Evolutionary conservation across 64 coral and sea anemone species (phyloP).

Genomic region (Stichodactyla mertensii): DNA sequence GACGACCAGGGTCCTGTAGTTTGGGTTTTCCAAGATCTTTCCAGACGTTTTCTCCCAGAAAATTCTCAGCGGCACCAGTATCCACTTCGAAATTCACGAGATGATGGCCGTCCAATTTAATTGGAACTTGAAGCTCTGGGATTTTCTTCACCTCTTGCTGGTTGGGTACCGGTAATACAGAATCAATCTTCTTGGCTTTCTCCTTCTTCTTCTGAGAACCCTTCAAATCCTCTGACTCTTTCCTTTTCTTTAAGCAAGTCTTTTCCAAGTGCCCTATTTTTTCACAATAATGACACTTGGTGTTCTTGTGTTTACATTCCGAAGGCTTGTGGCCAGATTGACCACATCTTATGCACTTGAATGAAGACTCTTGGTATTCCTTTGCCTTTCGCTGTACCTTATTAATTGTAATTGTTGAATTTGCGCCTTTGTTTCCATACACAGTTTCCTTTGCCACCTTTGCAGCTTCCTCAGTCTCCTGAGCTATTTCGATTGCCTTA

Average conservation of each 20-base stretch:
- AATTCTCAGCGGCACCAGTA: slow-evolving; percentile 39
- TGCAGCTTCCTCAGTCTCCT: slow-evolving; percentile 13
- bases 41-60: slow-evolving; percentile 18
- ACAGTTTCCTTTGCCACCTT: slow-evolving; percentile 31
- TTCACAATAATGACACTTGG: slow-evolving; percentile 10
- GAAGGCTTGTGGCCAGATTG: slow-evolving; percentile 17
- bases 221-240: too few relatives aligned
- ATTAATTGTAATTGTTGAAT: neutral
- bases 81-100: slow-evolving; percentile 37
- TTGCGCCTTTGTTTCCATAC: neutral
- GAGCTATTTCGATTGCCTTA: slow-evolving; percentile 24
- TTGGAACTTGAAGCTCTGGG: slow-evolving; percentile 42
- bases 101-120: slow-evolving; percentile 36
- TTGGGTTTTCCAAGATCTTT: slow-evolving; percentile 29
- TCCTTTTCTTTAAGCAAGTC: too few relatives aligned
- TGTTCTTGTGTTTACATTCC: slow-evolving; percentile 19
- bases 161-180: neutral
- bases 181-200: slow-evolving; percentile 11
- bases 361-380: neutral
- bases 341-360: slow-evolving; percentile 23
- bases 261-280: too few relatives aligned
- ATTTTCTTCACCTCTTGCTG: slow-evolving; percentile 19
- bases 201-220: neutral
- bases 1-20: neutral
- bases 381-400: slow-evolving; percentile 21